Conservation (phyloP, 2,113 vertebrate species). For the Rhinogobius similis region DNA sequence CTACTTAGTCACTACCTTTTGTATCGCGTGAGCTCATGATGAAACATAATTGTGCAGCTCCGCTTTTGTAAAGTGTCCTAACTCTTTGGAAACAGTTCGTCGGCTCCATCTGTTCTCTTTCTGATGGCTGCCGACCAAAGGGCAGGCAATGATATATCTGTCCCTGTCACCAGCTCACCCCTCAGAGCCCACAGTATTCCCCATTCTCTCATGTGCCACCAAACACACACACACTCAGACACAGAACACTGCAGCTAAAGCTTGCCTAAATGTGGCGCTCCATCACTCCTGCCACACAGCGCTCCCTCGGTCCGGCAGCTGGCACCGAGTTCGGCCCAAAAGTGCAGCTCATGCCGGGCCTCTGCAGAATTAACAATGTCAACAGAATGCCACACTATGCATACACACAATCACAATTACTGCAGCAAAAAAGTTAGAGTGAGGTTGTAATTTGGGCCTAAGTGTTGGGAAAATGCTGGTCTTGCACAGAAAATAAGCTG, state of each 20-base stretch:
- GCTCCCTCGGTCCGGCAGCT: constrained; percentile 56
- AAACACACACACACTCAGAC: constrained; percentile 16
- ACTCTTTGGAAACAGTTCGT: constrained; percentile 54
- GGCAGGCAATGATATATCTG: constrained; percentile 64
- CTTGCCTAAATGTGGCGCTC: constrained; percentile 65
- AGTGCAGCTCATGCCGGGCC: constrained; percentile 37
- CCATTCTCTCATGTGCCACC: constrained; percentile 17
- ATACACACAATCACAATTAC: constrained; percentile 35
- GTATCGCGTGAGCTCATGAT: constrained; percentile 21
- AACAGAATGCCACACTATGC: constrained; percentile 53
- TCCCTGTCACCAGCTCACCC: constrained; percentile 60
- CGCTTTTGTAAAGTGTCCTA: constrained; percentile 41
- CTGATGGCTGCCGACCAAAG: constrained; percentile 67
- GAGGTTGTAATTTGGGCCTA: not conserved
- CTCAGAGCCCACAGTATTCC: constrained; percentile 51
- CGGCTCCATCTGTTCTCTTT: constrained; percentile 62
- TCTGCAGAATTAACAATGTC: constrained; percentile 65
- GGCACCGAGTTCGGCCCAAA: constrained; percentile 52
- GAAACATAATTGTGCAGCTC: constrained; percentile 41
- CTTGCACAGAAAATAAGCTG: not conserved
- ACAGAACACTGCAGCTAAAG: constrained; percentile 41
- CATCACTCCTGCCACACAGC: constrained; percentile 65
- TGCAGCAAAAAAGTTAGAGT: constrained; percentile 9
- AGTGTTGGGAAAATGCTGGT: not conserved
- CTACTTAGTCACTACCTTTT: constrained; percentile 14